Evolutionary conservation across 2,888 invertebrate genomes (phyloP), one percentile per base, ranked within the genome.

Genomic region (Coenonympha arcania): DNA sequence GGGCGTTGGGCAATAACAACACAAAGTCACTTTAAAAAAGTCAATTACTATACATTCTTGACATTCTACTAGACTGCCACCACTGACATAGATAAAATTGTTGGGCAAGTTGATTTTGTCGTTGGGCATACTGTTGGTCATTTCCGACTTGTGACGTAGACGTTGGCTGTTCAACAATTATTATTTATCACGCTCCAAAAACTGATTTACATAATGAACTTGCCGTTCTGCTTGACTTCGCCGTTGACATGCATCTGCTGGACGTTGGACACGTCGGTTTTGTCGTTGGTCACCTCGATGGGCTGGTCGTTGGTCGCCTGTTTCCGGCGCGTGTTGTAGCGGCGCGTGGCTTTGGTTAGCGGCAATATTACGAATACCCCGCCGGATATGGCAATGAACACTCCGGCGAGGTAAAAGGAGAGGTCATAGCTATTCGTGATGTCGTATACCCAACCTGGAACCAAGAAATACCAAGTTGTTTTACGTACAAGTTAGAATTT

Each of bases 361-460:
- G 86, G 87, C 39, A 65, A 55, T 0, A 79, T 57, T 3, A 80
- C 57, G 18, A 94, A 75, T 39, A 93, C 85, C 1, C 90, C 62
- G 0, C 95, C 95, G 1, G 94, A 94, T 8, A 92, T 46, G 0
- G 89, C 90, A 59, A 95, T 94, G 80, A 94, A 94, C 18, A 92
- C 81, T 0, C 95, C 95, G 1, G 94, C 92, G 46, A 93, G 71
- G 80, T 93, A 94, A 85, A 95, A 95, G 0, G 94, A 92, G 40
- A 93, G 81, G 72, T 93, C 90, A 82, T 94, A 95, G 6, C 89
- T 89, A 39, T 89, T 90, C 0, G 93, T 93, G 48, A 92, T 86
- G 76, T 95, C 95, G 79, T 89, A 93, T 33, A 95, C 87, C 92
- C 92, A 93, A 36, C 95, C 95, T 95, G 83, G 50, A 87, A 86